Evolutionary conservation across 2,113 vertebrate species (phyloP).

Genomic region (Lepus europaeus): DNA sequence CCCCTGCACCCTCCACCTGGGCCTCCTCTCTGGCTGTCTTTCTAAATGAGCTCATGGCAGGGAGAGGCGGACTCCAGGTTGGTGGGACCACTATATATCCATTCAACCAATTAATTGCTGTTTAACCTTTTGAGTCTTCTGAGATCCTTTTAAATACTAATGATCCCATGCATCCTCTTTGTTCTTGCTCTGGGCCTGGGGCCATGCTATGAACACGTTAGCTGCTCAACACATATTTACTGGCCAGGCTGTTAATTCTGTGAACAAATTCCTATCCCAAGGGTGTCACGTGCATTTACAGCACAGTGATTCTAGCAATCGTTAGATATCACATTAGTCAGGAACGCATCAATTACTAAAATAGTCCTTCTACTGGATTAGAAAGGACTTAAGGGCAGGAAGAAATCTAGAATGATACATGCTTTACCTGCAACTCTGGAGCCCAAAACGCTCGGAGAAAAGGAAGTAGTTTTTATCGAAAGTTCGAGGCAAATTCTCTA

Average conservation of each 20-base stretch:
- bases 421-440: not conserved
- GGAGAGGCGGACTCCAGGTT: not conserved
- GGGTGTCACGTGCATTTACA: not conserved
- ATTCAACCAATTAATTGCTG: not conserved
- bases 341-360: not conserved
- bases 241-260: not conserved
- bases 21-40: not conserved
- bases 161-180: not conserved
- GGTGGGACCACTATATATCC: no score
- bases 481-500: conserved; percentile 24
- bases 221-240: not conserved
- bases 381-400: not conserved
- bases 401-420: not conserved
- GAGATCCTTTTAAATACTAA: not conserved
- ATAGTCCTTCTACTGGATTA: not conserved
- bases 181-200: not conserved
- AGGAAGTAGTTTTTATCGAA: not conserved
- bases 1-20: no score
- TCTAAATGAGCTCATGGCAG: not conserved
- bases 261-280: not conserved
- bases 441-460: not conserved
- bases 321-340: not conserved
- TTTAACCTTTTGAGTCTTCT: not conserved
- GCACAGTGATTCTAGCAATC: not conserved
- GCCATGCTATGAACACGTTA: not conserved